Evolutionary conservation across 2,888 invertebrate species (phyloP).

Genomic region (Latheticus oryzae): DNA sequence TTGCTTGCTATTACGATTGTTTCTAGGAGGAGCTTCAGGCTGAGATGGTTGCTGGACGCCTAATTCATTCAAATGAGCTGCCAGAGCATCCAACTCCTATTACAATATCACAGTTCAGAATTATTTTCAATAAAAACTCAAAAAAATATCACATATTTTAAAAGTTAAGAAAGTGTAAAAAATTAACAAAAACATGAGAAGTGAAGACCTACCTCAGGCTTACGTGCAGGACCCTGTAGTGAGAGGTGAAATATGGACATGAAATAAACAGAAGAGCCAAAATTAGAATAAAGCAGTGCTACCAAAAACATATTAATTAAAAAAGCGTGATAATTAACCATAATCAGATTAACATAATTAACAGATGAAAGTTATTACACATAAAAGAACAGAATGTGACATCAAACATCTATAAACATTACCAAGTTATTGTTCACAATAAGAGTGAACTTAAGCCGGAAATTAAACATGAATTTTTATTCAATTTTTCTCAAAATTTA

Average conservation of each 20-base stretch:
- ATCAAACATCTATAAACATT: too few species aligned
- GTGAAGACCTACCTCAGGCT: slow-evolving; percentile 84
- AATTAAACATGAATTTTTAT: slow-evolving; percentile 6
- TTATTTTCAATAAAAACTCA: background rate
- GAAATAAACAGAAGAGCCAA: slow-evolving; percentile 71
- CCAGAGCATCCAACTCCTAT: slow-evolving; percentile 95
- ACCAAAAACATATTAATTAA: slow-evolving; percentile 64
- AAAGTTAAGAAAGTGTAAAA: slow-evolving; percentile 25
- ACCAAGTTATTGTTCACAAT: slow-evolving; percentile 1
- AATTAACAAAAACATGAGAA: slow-evolving; percentile 34
- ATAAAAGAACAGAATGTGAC: too few species aligned
- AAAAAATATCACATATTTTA: slow-evolving; percentile 22
- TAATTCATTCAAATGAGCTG: slow-evolving; percentile 95
- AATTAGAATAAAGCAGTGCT: slow-evolving; percentile 64
- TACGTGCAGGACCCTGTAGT: slow-evolving; percentile 84
- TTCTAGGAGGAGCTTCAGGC: slow-evolving; percentile 79
- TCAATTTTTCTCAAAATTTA: too few species aligned
- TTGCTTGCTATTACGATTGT: slow-evolving; percentile 64
- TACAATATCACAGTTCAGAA: too few species aligned
- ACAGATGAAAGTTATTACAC: slow-evolving; percentile 34
- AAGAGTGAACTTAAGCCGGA: background rate
- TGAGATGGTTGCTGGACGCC: slow-evolving; percentile 75
- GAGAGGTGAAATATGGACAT: slow-evolving; percentile 68
- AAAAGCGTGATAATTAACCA: slow-evolving; percentile 64
- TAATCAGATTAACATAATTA: slow-evolving; percentile 22